Evolutionary conservation across 2,888 invertebrate genomes (phyloP), one percentile per base, ranked within the genome.

Genomic region (Leucozona laternaria): DNA sequence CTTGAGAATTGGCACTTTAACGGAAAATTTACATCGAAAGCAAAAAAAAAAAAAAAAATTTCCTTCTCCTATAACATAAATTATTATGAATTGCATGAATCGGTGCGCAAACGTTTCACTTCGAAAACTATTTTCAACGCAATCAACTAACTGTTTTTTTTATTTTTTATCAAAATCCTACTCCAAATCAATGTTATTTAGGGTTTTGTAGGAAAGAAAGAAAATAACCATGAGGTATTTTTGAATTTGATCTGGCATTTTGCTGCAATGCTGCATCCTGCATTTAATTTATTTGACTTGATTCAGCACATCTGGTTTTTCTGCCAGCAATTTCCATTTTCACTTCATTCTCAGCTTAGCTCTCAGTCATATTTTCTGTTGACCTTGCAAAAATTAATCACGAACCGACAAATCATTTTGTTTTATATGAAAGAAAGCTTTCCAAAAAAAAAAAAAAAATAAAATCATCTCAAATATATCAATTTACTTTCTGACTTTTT

Each of bases 361-460:
- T 48, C 45, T 48, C 45, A 34, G 31, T 48, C 48, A 48, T 66
- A 66, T 43, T 43, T 64, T 37, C 57, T 72, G 72, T 60, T 78
- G 66, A 68, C 72, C 78, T 82, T 68, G 79, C 48, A 48, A 53
- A 70, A 79, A 79, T 83, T 83, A 79, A 83, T 79, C 79, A 70
- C 55, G 31, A 75, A 70, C 15, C 70, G 70, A 75, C 70, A 83
- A 79, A 75, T 79, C 79, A 83, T 64, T 83, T 50, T 55, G 62
- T 57, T 64, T 75, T 75, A 66, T 66, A 34, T 60, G 28, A 17
- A 68, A 37, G 28, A 28, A 15, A 68, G 45, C 20, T 40, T 43
- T 15, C 20, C 25, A 22, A 34, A 31, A 40, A 58, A 8, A 50
- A 31, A 70, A 15, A 43, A 31, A 22, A 34, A 22, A 37, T n/a